These are phyloP conservation scores for Pyrrhia umbra DNA, from an alignment of 2,888 invertebrate species.

Conservation along the genomic window DNA sequence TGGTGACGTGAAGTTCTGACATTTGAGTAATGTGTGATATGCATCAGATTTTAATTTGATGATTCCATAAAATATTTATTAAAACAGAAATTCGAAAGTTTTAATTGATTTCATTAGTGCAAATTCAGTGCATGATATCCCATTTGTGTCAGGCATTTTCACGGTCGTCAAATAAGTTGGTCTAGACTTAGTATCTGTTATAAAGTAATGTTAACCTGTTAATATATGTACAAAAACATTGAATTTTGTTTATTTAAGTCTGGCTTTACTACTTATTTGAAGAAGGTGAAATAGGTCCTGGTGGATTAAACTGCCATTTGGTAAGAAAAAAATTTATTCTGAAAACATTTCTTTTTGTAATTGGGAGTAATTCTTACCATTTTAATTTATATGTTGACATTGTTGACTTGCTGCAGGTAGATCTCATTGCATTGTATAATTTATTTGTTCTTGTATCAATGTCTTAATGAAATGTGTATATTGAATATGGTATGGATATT, in stretches of 20 bases:
- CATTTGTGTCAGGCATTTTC: slow-evolving; percentile 49
- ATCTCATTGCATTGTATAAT: slow-evolving; percentile 68
- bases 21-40: slow-evolving; percentile 83
- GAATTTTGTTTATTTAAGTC: slow-evolving; percentile 39
- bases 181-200: slow-evolving; percentile 43
- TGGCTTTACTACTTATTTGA: slow-evolving; percentile 52
- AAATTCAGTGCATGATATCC: slow-evolving; percentile 47
- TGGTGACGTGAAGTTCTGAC: slow-evolving; percentile 82
- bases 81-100: slow-evolving; percentile 70
- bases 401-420: slow-evolving; percentile 60
- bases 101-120: slow-evolving; percentile 69
- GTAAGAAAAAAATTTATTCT: slow-evolving; percentile 40
- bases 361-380: slow-evolving; percentile 51
- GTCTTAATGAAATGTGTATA: slow-evolving; percentile 64
- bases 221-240: slow-evolving; percentile 37
- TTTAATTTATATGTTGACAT: slow-evolving; percentile 54
- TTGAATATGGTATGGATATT: slow-evolving; percentile 61
- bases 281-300: slow-evolving; percentile 37
- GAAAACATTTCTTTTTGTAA: slow-evolving; percentile 26
- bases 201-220: slow-evolving; percentile 42
- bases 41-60: slow-evolving; percentile 81
- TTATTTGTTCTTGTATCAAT: slow-evolving; percentile 63
- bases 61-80: slow-evolving; percentile 83
- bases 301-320: slow-evolving; percentile 55
- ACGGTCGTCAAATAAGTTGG: slow-evolving; percentile 55